Percentiles rank a stretch among this genome's conserved stretches.
phyloP scores from a whole-genome alignment of 1,140 invertebrate species.

The Drosophila pachea region DNA sequence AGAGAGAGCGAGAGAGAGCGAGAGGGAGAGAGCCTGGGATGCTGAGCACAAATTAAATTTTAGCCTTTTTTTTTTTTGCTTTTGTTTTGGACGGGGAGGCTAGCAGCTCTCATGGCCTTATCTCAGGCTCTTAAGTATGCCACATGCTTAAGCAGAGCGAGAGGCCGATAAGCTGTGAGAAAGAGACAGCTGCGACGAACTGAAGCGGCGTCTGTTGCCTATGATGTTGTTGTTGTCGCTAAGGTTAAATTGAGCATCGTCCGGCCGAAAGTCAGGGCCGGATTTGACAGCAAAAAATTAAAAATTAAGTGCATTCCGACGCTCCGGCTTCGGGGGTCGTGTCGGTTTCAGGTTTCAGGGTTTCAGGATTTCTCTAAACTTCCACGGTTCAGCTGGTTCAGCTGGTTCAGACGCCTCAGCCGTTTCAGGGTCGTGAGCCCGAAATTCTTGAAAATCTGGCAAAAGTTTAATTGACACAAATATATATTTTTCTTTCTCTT shows the following conservation, averaged over 20 bases:
- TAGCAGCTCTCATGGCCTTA: not conserved
- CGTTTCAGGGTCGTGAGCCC: not conserved
- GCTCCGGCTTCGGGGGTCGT: not conserved
- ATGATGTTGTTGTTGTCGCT: conserved; percentile 27
- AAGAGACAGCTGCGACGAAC: conserved; percentile 27
- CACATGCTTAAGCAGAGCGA: not conserved
- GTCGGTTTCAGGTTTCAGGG: not conserved
- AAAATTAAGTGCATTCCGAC: conserved; percentile 64
- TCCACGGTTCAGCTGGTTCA: too few relatives aligned
- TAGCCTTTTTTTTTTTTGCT: conserved; percentile 49
- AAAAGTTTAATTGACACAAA: conserved; percentile 56
- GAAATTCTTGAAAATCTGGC: conserved; percentile 31
- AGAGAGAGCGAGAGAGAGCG: conserved; percentile 9
- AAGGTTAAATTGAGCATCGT: conserved; percentile 71
- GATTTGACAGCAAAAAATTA: conserved; percentile 50
- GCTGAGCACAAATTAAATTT: conserved; percentile 75
- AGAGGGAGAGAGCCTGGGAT: conserved; percentile 28
- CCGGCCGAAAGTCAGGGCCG: conserved; percentile 45
- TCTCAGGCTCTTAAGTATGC: not conserved
- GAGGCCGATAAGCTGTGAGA: not conserved
- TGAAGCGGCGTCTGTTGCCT: conserved; percentile 35
- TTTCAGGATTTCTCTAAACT: not conserved
- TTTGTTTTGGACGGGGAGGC: not conserved
- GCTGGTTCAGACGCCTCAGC: too few relatives aligned
- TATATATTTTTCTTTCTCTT: not conserved